These are phyloP conservation scores for Autographa gamma DNA, from an alignment of 2,888 invertebrate species.

Conservation along the genomic window DNA sequence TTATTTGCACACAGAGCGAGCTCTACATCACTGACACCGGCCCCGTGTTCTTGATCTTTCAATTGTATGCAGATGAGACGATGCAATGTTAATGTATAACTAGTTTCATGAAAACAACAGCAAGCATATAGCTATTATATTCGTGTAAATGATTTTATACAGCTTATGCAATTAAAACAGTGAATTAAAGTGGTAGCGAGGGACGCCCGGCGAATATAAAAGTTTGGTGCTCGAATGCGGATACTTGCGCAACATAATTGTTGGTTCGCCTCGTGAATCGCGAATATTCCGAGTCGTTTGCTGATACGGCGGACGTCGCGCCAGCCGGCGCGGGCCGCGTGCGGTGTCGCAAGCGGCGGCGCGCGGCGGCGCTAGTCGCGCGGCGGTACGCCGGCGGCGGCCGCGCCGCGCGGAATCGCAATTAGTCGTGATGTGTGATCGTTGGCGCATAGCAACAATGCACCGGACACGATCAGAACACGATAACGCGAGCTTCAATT, in stretches of 20 bases:
- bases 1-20: conserved; percentile 27
- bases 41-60: conserved; percentile 56
- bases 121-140: conserved; percentile 23
- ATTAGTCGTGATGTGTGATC: conserved; percentile 56
- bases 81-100: conserved; percentile 46
- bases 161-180: conserved; percentile 76
- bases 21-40: conserved; percentile 20
- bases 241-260: conserved; percentile 79
- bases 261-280: conserved; percentile 72
- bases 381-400: conserved; percentile 33
- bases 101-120: conserved; percentile 46
- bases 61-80: conserved; percentile 59
- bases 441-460: conserved; percentile 61
- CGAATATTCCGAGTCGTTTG: conserved; percentile 63
- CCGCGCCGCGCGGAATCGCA: conserved; percentile 49
- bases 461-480: conserved; percentile 58
- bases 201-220: conserved; percentile 69
- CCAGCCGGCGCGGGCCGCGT: conserved; percentile 29
- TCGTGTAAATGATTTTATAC: conserved; percentile 43
- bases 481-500: conserved; percentile 52
- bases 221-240: conserved; percentile 64
- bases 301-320: conserved; percentile 39
- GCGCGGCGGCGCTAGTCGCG: conserved; percentile 54
- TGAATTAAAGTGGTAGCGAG: conserved; percentile 63
- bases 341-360: conserved; percentile 58